A percentile compares a stretch with the other conserved stretches of the same genome.
phyloP scores from a whole-genome alignment of 1,140 invertebrate species.

The Coelopa frigida region DNA sequence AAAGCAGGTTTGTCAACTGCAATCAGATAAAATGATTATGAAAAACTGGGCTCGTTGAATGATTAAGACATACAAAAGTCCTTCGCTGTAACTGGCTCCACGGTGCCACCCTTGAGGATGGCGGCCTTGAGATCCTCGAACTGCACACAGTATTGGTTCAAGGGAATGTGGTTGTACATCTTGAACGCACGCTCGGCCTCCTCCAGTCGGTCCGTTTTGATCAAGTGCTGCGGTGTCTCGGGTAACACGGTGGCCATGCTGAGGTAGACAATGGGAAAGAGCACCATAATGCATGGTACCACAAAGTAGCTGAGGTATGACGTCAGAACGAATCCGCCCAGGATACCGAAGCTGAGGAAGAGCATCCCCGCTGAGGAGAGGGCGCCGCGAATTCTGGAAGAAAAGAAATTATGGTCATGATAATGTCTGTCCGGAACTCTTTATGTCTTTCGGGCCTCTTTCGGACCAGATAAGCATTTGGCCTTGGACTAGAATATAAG shows the following conservation, averaged over 20 bases:
- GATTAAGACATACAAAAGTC: slow-evolving; percentile 16
- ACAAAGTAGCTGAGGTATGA: slow-evolving; percentile 54
- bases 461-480: too few relatives aligned
- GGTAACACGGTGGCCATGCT: slow-evolving; percentile 63
- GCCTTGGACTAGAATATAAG: too few relatives aligned
- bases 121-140: slow-evolving; percentile 29
- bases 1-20: slow-evolving; percentile 24
- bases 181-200: slow-evolving; percentile 58
- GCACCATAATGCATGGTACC: slow-evolving; percentile 59
- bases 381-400: slow-evolving; percentile 61
- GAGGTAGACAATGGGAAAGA: slow-evolving; percentile 60
- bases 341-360: slow-evolving; percentile 72
- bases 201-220: slow-evolving; percentile 51
- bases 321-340: slow-evolving; percentile 67
- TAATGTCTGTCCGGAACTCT: too few relatives aligned
- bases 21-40: neutral
- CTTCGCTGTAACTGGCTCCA: slow-evolving; percentile 8
- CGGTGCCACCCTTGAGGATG: slow-evolving; percentile 26
- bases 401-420: slow-evolving; percentile 1
- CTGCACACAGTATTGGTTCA: too few relatives aligned
- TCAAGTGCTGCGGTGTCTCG: slow-evolving; percentile 71
- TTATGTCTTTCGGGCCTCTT: too few relatives aligned
- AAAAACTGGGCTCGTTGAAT: too few relatives aligned
- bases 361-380: slow-evolving; percentile 77
- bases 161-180: slow-evolving; percentile 29